phyloP scores from a whole-genome alignment of 53 echinoderm and acorn worm genomes.

The Apostichopus leukothele region DNA sequence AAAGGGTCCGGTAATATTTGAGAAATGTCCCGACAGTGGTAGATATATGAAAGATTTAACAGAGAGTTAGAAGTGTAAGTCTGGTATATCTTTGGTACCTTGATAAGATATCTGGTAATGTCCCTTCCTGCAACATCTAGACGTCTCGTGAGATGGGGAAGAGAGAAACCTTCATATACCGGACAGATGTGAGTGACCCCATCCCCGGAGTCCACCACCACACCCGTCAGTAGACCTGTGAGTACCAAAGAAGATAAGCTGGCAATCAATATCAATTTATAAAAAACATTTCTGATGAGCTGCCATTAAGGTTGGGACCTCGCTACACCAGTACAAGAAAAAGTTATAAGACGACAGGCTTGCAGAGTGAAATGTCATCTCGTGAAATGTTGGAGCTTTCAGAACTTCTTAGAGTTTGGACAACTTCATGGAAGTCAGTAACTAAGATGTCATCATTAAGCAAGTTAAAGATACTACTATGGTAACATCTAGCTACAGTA shows the following conservation, averaged over 20 bases:
- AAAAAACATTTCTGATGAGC: no score
- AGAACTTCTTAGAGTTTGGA: conserved; percentile 39
- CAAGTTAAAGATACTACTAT: not conserved
- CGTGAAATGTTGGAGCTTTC: not conserved
- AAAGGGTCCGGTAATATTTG: no score
- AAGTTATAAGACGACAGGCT: no score
- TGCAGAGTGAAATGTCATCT: no score
- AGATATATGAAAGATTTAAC: not conserved
- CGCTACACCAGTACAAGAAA: no score
- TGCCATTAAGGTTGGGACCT: no score
- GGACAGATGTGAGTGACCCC: conserved; percentile 99
- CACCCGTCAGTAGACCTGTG: conserved; percentile 93
- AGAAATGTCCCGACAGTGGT: not conserved
- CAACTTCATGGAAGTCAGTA: conserved; percentile 10
- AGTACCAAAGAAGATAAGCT: no score
- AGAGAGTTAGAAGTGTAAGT: not conserved
- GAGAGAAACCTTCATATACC: conserved; percentile 94
- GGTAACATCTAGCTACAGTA: no score
- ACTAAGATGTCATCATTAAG: conserved; percentile 11
- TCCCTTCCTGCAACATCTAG: conserved; percentile 97
- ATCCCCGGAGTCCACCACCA: conserved; percentile 96
- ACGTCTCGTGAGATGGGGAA: conserved; percentile 98
- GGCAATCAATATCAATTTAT: no score
- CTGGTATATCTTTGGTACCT: conserved; percentile 52
- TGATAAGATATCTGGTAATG: conserved; percentile 97